Percentiles rank a stretch among this genome's conserved stretches.
Conservation (phyloP, 2,797 vertebrate species). For the Calcarius lapponicus region DNA sequence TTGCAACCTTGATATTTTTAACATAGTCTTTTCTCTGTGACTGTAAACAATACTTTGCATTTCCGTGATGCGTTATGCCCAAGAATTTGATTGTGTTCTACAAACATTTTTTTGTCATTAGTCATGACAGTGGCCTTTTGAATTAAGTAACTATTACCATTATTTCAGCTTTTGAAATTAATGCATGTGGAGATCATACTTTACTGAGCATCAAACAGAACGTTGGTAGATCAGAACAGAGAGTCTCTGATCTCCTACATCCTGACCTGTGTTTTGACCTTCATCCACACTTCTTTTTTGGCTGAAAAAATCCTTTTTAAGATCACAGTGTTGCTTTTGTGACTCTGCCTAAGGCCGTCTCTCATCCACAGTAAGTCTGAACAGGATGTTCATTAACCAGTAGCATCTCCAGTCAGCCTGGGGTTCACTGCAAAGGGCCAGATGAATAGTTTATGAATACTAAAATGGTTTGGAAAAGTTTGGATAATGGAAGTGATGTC, state of each 20-base stretch:
- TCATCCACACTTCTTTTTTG: background rate
- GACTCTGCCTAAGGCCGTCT: background rate
- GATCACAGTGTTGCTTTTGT: background rate
- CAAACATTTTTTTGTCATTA: background rate
- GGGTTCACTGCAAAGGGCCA: background rate
- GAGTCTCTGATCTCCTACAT: background rate
- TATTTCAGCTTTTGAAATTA: constrained; percentile 27
- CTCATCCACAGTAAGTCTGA: background rate
- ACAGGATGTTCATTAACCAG: background rate
- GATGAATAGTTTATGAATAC: constrained; percentile 17
- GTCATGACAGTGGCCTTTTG: background rate
- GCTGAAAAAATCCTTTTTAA: background rate
- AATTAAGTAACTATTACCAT: background rate
- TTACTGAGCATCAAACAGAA: background rate
- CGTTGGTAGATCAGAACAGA: background rate
- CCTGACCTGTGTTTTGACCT: constrained; percentile 16
- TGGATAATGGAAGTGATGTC: background rate
- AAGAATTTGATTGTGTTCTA: background rate
- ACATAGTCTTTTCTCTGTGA: background rate
- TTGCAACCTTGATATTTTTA: background rate
- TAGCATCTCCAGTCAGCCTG: background rate
- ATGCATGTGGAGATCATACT: background rate
- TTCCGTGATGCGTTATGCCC: background rate
- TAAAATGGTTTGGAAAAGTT: constrained; percentile 6
- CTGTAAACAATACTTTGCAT: background rate